A percentile compares a stretch with the other conserved stretches of the same genome.
Conservation (phyloP, 2,113 vertebrate species). For the Henicopernis longicauda region DNA sequence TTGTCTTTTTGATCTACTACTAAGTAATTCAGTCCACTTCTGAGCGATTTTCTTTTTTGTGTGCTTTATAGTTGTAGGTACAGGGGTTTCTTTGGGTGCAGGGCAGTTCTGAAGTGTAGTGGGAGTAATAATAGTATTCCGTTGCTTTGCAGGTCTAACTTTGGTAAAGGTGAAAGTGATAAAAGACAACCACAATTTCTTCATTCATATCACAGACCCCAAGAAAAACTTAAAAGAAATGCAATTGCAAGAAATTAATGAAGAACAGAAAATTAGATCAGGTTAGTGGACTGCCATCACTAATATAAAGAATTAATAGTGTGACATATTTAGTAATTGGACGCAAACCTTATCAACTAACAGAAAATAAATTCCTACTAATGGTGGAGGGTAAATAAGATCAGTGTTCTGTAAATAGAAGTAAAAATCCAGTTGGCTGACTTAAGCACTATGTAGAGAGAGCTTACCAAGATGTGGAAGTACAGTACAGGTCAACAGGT, state of each 20-base stretch:
- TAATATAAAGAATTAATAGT: neutral
- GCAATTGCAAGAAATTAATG: neutral
- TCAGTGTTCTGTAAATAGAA: neutral
- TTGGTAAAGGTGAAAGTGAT: conserved; percentile 81
- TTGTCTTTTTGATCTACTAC: neutral
- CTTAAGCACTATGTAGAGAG: neutral
- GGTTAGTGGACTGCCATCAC: conserved; percentile 15
- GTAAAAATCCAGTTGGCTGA: neutral
- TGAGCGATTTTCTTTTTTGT: neutral
- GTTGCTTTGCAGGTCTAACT: conserved; percentile 72
- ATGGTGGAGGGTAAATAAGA: neutral
- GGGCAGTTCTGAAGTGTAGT: neutral
- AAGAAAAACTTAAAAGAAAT: conserved; percentile 11
- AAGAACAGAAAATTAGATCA: neutral
- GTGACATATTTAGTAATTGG: neutral
- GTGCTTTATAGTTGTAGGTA: neutral
- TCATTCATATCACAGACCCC: conserved; percentile 79
- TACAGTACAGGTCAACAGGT: neutral
- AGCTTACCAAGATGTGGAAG: neutral
- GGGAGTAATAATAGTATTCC: neutral
- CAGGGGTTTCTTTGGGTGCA: neutral
- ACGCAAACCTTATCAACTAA: neutral
- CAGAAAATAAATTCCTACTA: neutral
- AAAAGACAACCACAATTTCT: conserved; percentile 88
- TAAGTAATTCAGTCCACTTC: neutral